phyloP scores from a whole-genome alignment of 2,797 vertebrate species.

The Cyprinodon diabolis region DNA sequence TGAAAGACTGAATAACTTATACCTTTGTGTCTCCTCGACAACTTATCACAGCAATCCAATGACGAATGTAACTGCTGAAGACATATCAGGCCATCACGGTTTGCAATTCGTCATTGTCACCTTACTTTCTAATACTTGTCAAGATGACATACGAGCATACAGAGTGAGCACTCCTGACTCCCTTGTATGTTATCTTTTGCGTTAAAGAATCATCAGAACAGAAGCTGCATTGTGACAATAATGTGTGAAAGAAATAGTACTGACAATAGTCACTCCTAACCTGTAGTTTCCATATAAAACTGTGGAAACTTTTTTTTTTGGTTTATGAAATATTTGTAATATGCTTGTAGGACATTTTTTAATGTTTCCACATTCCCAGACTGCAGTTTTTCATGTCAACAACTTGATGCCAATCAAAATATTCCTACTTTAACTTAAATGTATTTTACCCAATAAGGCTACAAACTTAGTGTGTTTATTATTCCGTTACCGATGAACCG shows the following conservation, averaged over 20 bases:
- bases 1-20: background rate
- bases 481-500: background rate
- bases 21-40: background rate
- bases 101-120: slow-evolving; percentile 2
- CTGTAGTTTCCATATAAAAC: background rate
- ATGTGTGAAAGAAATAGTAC: background rate
- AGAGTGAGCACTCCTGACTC: background rate
- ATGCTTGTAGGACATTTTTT: background rate
- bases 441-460: background rate
- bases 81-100: background rate
- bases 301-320: background rate
- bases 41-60: slow-evolving; percentile 3
- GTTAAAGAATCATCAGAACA: background rate
- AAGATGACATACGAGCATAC: background rate
- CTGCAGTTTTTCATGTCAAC: no score
- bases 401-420: no score
- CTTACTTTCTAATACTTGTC: background rate
- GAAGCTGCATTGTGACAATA: background rate
- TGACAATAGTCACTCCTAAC: background rate
- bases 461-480: background rate
- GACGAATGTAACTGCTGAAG: slow-evolving; percentile 1
- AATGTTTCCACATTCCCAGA: no score
- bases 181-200: background rate
- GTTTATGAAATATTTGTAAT: background rate
- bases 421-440: no score